Evolutionary conservation across 2,888 invertebrate species (phyloP), one percentile per base, ranked within the genome.

Genomic region (Heliothis peltigera): DNA sequence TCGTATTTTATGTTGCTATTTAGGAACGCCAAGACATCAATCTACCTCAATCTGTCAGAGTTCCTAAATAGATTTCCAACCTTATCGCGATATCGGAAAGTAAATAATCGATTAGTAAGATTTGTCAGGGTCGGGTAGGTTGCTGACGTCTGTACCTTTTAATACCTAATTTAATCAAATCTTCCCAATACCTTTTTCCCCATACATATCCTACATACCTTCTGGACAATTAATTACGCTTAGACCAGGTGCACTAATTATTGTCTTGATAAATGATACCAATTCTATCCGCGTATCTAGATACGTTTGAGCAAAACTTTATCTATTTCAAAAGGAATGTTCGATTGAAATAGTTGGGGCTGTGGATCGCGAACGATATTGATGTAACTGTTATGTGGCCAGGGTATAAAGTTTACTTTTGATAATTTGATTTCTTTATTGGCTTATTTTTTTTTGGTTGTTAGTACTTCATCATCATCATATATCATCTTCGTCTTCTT

Each of bases 281-380:
- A 49, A 54, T 68, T 32, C 52, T 35, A 51, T 47, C 66, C 53
- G 18, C 55, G n/a, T 53, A 58, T 22, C n/a, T n/a, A n/a, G n/a
- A n/a, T n/a, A n/a, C n/a, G 52, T 43, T 32, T 53, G 4, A 51
- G 53, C 43, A 4, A 47, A 77, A 79, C 75, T 75, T 79, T 75
- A 49, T 63, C 61, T 39, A 62, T 74, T 70, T 63, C 69, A 47
- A 49, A 70, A 80, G 80, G 87, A 87, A 88, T 84, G 74, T 77
- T 60, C 72, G 73, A 89, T 89, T 85, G 87, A 75, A 88, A 89
- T 89, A 88, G 88, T 88, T 88, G 19, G 59, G 71, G 74, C 80
- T 81, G 62, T 52, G 62, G 70, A 63, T 72, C 44, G 61, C 66
- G 63, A 75, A 64, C 44, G 15, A 71, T 69, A 69, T 57, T 53